phyloP scores from a whole-genome alignment of 2,797 vertebrate species.

The Pseudopleuronectes americanus region DNA sequence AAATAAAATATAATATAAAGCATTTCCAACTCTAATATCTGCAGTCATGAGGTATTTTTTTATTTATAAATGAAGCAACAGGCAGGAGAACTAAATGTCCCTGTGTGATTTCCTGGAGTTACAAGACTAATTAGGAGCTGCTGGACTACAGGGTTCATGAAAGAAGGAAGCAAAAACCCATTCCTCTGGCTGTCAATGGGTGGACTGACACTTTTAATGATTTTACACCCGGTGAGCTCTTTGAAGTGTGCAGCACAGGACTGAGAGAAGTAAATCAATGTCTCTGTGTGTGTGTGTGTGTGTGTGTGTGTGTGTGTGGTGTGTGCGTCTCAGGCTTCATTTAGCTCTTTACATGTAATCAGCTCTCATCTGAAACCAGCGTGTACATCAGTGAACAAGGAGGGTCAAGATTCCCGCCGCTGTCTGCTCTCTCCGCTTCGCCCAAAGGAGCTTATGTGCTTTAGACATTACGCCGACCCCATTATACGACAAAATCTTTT shows the following conservation, averaged over 20 bases:
- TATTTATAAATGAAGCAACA: not conserved
- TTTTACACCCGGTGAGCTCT: conserved; percentile 35
- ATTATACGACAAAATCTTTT: conserved; percentile 62
- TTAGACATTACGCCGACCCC: conserved; percentile 42
- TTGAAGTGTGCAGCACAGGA: conserved; percentile 31
- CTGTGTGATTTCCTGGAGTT: no score
- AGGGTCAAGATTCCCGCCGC: conserved; percentile 44
- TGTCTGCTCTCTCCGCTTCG: conserved; percentile 34
- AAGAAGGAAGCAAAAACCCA: conserved; percentile 10
- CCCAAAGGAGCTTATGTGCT: conserved; percentile 62
- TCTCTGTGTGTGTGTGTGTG: conserved; percentile 27
- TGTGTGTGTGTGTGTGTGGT: conserved; percentile 28
- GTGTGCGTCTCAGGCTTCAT: conserved; percentile 30
- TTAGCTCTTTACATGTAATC: conserved; percentile 43
- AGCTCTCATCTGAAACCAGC: conserved; percentile 37
- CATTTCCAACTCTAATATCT: no score
- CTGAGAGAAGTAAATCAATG: conserved; percentile 49
- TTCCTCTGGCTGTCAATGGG: conserved; percentile 33
- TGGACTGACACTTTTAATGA: conserved; percentile 43
- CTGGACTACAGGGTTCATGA: conserved; percentile 4
- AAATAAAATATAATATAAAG: no score
- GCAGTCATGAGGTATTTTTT: not conserved
- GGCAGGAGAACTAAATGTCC: no score
- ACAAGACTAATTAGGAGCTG: not conserved
- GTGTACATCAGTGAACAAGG: conserved; percentile 29